Evolutionary conservation across 2,888 invertebrate species (phyloP).

Genomic region (Lithophane ornitopus): DNA sequence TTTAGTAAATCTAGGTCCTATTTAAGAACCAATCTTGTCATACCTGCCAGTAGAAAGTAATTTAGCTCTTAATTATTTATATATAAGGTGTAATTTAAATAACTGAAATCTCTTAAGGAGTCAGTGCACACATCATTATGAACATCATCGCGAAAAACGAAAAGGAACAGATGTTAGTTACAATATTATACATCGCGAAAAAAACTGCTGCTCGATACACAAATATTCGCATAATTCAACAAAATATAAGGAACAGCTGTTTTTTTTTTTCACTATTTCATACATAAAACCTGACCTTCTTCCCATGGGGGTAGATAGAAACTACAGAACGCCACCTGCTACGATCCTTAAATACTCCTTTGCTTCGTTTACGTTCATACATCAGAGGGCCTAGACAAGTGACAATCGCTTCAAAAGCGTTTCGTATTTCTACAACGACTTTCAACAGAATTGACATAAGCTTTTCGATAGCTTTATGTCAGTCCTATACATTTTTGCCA

Average conservation of each 20-base stretch:
- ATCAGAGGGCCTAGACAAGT: too few relatives aligned
- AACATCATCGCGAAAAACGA: not conserved
- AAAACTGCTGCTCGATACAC: not conserved
- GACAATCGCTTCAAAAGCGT: too few relatives aligned
- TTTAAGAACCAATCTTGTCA: conserved; percentile 52
- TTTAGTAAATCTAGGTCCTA: conserved; percentile 16
- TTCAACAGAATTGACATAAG: too few relatives aligned
- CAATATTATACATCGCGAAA: not conserved
- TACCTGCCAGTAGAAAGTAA: conserved; percentile 48
- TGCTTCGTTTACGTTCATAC: too few relatives aligned
- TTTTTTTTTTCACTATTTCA: not conserved
- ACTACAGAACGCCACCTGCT: too few relatives aligned
- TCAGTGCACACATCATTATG: not conserved
- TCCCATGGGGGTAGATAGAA: too few relatives aligned
- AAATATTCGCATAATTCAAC: not conserved
- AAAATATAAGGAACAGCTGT: not conserved
- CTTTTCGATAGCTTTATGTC: too few relatives aligned
- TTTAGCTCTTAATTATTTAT: conserved; percentile 11
- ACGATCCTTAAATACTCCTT: too few relatives aligned
- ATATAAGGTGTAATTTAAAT: not conserved
- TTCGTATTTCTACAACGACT: too few relatives aligned
- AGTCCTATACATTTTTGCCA: too few relatives aligned
- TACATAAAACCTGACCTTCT: too few relatives aligned
- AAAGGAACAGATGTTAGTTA: not conserved
- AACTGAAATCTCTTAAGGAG: not conserved